phyloP scores from a whole-genome alignment of 2,888 invertebrate species.

The Didymodactylos carnosus region DNA sequence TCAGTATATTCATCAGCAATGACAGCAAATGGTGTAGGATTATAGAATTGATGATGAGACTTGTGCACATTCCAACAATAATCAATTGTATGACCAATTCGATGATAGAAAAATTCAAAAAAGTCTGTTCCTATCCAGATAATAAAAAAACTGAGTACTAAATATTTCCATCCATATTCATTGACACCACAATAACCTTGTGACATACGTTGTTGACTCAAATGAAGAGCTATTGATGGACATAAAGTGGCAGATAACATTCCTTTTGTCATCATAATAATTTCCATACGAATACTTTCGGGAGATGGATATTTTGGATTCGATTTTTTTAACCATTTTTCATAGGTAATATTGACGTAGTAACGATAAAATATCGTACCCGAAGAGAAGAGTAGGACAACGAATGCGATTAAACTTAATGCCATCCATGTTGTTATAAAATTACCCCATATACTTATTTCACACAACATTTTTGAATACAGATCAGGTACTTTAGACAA shows the following conservation, averaged over 20 bases:
- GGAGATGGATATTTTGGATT: background rate
- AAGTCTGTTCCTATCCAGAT: background rate
- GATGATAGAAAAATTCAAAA: background rate
- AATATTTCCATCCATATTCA: background rate
- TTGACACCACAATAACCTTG: background rate
- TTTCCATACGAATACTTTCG: background rate
- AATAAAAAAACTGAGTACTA: background rate
- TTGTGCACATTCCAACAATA: background rate
- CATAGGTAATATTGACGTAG: background rate
- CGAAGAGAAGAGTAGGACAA: background rate
- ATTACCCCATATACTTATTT: background rate
- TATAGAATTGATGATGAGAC: background rate
- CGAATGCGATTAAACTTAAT: background rate
- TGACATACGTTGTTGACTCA: background rate
- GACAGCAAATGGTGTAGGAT: background rate
- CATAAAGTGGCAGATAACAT: background rate
- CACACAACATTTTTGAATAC: background rate
- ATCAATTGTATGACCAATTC: background rate
- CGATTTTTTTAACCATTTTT: background rate
- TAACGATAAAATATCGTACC: background rate
- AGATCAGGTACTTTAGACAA: too few relatives aligned
- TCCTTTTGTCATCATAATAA: background rate
- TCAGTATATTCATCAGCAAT: background rate
- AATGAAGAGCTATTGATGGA: background rate
- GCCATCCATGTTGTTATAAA: background rate